Conservation (phyloP, 2,888 invertebrate species). For the Thecophora atra region DNA sequence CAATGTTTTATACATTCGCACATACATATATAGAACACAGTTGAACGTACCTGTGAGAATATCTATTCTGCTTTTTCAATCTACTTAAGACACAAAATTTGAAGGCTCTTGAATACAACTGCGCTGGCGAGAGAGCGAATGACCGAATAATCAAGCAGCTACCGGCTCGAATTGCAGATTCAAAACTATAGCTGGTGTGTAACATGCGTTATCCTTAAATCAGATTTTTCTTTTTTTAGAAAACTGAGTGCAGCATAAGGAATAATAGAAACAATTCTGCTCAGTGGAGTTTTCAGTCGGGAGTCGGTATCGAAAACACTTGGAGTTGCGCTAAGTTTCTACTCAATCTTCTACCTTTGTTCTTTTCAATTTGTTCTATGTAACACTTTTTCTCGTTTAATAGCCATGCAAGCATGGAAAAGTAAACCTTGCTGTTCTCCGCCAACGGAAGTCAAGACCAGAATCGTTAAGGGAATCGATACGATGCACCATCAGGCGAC, state of each 20-base stretch:
- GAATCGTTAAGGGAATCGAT: constrained; percentile 57
- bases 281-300: not conserved
- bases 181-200: constrained; percentile 7
- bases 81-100: not conserved
- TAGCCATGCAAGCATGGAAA: not conserved
- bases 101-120: too few species aligned
- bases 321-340: not conserved
- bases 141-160: too few species aligned
- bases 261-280: not conserved
- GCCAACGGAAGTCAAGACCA: constrained; percentile 24
- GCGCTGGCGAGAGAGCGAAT: too few species aligned
- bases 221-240: constrained; percentile 15
- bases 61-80: not conserved
- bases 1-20: too few species aligned
- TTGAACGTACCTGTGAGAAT: constrained; percentile 44
- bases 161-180: not conserved
- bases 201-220: constrained; percentile 1
- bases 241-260: not conserved
- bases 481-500: constrained; percentile 50
- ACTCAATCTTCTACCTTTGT: not conserved
- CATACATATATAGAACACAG: constrained; percentile 44
- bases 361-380: not conserved
- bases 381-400: not conserved
- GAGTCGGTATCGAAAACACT: not conserved
- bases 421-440: constrained; percentile 21